Percentiles rank a stretch among this genome's conserved stretches.
Evolutionary conservation across 2,797 vertebrate genomes (phyloP).

Genomic region (Hippoglossus hippoglossus): DNA sequence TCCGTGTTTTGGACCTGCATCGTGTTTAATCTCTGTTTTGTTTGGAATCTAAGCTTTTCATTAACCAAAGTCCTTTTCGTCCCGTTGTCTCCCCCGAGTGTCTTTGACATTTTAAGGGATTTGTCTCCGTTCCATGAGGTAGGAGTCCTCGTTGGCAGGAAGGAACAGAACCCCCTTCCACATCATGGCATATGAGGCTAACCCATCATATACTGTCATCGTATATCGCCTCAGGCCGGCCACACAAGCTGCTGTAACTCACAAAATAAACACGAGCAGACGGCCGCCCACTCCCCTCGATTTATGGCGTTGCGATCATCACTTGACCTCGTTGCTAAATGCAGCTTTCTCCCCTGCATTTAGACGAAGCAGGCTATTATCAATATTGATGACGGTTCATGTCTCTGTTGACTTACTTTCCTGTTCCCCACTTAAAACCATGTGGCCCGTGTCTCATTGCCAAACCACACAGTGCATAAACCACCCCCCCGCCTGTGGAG

Average conservation of each 20-base stretch:
- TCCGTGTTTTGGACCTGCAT: too few relatives aligned
- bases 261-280: slow-evolving; percentile 69
- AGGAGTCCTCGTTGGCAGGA: background rate
- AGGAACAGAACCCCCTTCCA: slow-evolving; percentile 14
- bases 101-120: slow-evolving; percentile 27
- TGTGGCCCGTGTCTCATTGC: slow-evolving; percentile 36
- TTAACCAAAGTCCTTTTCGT: background rate
- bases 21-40: too few relatives aligned
- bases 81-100: background rate
- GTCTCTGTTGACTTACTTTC: slow-evolving; percentile 72
- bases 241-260: slow-evolving; percentile 67
- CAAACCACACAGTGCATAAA: slow-evolving; percentile 16
- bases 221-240: slow-evolving; percentile 54
- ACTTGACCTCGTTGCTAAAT: slow-evolving; percentile 76
- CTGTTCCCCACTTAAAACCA: slow-evolving; percentile 63
- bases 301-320: slow-evolving; percentile 71
- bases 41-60: background rate
- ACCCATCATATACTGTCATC: slow-evolving; percentile 70
- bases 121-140: background rate
- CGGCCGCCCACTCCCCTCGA: slow-evolving; percentile 46
- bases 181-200: slow-evolving; percentile 44
- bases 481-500: slow-evolving; percentile 31
- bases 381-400: slow-evolving; percentile 72
- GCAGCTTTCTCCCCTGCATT: slow-evolving; percentile 62
- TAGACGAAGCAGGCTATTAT: slow-evolving; percentile 62